Base-by-base conservation (phyloP, 2,113 vertebrate genomes). In the Paradoxurus hermaphroditus region DNA sequence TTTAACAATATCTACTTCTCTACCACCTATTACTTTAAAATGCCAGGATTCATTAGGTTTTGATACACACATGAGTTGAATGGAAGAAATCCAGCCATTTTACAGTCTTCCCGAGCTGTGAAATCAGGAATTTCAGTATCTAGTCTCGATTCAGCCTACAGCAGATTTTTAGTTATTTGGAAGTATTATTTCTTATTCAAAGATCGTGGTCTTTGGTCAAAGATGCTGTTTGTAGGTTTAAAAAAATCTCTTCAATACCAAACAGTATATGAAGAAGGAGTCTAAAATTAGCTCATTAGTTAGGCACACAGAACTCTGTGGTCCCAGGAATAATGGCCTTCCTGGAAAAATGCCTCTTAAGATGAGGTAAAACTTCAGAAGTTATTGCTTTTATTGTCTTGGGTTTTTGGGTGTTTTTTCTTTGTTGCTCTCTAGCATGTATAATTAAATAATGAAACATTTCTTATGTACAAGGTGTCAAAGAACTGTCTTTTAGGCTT, bases 211-310 rank as follows among this genome's bases (percentile, higher is more conserved):
- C 0, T 93, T 97, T 95, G 78, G 53, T 93, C 86, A 97, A 59
- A 97, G 86, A 78, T 91, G 51, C 65, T 94, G 14, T 94, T 78
- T 89, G 68, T 97, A 96, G 94, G 96, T 7, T 84, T 59, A 9
- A 68, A 89, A 95, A 94, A 81, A 75, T 56, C 53, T 19, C 53
- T 19, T 56, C 53, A 97, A 81, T 23, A 92, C 75, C 68, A 87
- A 96, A 62, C 3, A 84, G 16, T 81, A 12, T 51, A 25, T 84
- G 14, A 65, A 25, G 59, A 91, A 96, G 79, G 29, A 88, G 23
- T 86, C 88, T 70, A 87, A 29, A 82, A 92, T 46, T 79, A 96
- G 44, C 16, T 36, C 13, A 0, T 70, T 53, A 51, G n/a, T n/a
- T 10, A 56, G 5, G 56, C 25, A 87, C 46, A 90, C 3, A 70